These are phyloP conservation scores for Mesoligia furuncula DNA, from an alignment of 2,888 invertebrate genomes.

Conservation along the genomic window DNA sequence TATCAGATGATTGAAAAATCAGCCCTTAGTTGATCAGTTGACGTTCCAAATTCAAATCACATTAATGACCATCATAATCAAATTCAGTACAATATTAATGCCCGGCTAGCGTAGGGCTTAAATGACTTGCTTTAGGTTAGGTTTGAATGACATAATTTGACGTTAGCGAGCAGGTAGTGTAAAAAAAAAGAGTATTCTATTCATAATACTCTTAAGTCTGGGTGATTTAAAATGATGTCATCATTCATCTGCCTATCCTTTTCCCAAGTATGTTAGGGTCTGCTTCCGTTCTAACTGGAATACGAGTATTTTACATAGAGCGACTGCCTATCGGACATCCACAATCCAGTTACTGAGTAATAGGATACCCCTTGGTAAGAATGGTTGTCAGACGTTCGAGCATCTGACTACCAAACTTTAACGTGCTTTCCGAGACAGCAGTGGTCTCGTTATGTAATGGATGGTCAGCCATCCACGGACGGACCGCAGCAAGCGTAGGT, in stretches of 20 bases:
- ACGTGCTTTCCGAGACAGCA: too few relatives aligned
- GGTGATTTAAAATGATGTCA: neutral
- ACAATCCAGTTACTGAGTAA: neutral
- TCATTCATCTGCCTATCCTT: neutral
- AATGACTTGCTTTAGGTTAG: too few relatives aligned
- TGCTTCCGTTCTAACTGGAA: neutral
- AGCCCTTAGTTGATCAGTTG: too few relatives aligned
- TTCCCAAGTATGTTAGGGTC: neutral
- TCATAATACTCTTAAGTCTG: neutral
- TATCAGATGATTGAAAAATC: too few relatives aligned
- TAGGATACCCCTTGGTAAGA: neutral
- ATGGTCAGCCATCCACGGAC: neutral
- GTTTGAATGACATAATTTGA: too few relatives aligned
- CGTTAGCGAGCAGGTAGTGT: too few relatives aligned
- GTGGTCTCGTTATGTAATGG: neutral
- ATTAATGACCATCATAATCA: too few relatives aligned
- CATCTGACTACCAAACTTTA: too few relatives aligned
- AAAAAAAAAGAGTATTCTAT: neutral
- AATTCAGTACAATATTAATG: too few relatives aligned
- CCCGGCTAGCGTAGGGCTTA: too few relatives aligned
- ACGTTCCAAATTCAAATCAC: too few relatives aligned
- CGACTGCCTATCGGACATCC: neutral
- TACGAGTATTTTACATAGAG: neutral
- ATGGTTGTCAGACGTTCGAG: neutral
- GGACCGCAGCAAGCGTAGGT: neutral